phyloP scores from a whole-genome alignment of 1,140 invertebrate genomes.

The Drosophila lacertosa region DNA sequence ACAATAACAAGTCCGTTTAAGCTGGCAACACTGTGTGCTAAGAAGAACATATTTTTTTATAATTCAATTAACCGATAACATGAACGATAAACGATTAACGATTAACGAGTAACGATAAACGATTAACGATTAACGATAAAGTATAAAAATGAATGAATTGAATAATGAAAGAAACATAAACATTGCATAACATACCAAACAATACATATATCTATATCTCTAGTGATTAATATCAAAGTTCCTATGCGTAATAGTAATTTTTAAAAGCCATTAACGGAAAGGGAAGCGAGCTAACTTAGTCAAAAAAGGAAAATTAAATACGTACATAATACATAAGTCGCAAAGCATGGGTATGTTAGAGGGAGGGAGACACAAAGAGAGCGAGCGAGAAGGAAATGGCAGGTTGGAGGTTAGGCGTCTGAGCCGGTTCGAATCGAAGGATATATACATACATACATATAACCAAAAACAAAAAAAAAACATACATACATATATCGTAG shows the following conservation, averaged over 20 bases:
- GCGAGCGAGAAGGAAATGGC: background rate
- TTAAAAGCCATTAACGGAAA: conserved; percentile 48
- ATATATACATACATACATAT: conserved; percentile 34
- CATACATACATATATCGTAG: conserved; percentile 42
- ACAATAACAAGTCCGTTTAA: conserved; percentile 78
- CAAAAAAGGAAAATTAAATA: conserved; percentile 65
- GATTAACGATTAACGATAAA: too few relatives aligned
- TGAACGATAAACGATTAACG: too few relatives aligned
- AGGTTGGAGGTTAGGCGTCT: conserved; percentile 11
- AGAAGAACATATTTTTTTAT: conserved; percentile 51
- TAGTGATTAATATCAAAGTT: conserved; percentile 84
- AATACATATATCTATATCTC: conserved; percentile 68
- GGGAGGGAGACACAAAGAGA: background rate
- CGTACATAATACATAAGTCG: conserved; percentile 71
- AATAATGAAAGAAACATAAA: conserved; percentile 39
- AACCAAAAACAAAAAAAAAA: too few relatives aligned
- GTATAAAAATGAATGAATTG: background rate
- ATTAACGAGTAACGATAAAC: too few relatives aligned
- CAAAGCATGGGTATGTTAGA: conserved; percentile 4
- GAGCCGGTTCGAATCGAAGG: conserved; percentile 1
- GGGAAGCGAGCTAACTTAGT: conserved; percentile 36
- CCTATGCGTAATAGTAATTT: conserved; percentile 81
- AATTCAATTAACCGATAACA: conserved; percentile 60
- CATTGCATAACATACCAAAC: conserved; percentile 37
- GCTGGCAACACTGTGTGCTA: conserved; percentile 73